Base-by-base conservation (phyloP, 2,797 vertebrate species). In the Remorina albescens region DNA sequence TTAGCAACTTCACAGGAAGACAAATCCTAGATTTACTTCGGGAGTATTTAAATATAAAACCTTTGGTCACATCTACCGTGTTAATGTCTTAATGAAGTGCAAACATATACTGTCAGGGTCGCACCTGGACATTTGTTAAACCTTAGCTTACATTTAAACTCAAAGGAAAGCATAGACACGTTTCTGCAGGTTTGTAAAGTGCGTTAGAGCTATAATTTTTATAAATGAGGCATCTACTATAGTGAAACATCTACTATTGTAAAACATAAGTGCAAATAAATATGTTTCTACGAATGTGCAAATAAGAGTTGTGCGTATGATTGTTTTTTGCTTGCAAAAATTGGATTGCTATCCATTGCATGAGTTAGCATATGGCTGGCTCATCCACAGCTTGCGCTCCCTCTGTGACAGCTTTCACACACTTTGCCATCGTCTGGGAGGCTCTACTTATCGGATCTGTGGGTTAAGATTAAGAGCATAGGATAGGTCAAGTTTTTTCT, bases 351-450 rank as follows among this genome's bases (percentile, higher is more conserved):
- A 65, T 84, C 25, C 34, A 28, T 25, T 77, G 61, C 34, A 74
- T 26, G 73, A 47, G 89, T 94, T 85, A 97, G 90, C 96, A 96
- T 91, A 95, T 95, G 77, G 94, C 92, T 30, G 95, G 95, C 59
- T 98, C 96, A 18, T 98, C 95, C 74, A 96, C 93, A 57, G 96
- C 95, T 77, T 95, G 93, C 55, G 95, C 95, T 67, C 96, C 96
- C 90, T 97, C 95, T 69, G 92, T 96, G 79, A 97, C 95, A 66
- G 96, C 96, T 92, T 96, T 98, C 78, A 97, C 95, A 92, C 96
- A 97, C 84, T 96, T 97, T 25, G 96, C 96, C 96, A 97, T 97
- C 53, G 96, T 97, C 92, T 97, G 96, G 32, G 96, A 97, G 65
- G 96, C 96, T 95, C 96, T 95, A 83, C 96, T 96, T 87, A 97